Conservation (phyloP, 2,888 invertebrate species). For the Caenorhabditis sp. region DNA sequence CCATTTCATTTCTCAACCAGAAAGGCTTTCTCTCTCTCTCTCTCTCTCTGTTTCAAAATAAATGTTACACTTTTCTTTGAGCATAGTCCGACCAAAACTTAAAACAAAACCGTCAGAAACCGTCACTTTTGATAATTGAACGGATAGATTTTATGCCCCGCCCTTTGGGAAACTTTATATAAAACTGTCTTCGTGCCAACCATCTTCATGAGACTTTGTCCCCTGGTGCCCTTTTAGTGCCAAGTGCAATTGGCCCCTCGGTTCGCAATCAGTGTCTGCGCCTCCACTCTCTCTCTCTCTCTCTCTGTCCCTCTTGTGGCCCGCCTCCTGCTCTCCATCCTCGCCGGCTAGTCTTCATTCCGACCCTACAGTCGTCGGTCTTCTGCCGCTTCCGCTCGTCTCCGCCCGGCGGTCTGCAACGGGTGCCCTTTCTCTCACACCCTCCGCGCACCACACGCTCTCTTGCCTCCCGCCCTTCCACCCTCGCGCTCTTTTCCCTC, state of each 20-base stretch:
- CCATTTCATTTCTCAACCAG: too few species aligned
- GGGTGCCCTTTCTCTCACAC: conserved; percentile 27
- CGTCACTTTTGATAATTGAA: background rate
- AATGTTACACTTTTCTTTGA: conserved; percentile 8
- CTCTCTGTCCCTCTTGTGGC: background rate
- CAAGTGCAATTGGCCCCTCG: conserved; percentile 24
- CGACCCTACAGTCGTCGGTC: conserved; percentile 29
- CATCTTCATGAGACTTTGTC: background rate
- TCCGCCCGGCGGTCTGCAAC: conserved; percentile 6
- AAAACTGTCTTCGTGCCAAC: background rate
- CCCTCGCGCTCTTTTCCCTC: conserved; percentile 3
- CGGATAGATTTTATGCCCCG: too few species aligned
- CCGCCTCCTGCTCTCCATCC: conserved; percentile 17
- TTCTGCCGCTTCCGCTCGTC: background rate
- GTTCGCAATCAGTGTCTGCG: conserved; percentile 8
- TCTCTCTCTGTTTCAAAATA: background rate
- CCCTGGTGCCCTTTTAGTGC: background rate
- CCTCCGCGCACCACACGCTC: background rate
- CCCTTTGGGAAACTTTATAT: background rate
- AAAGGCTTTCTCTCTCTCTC: background rate
- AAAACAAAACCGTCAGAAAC: background rate
- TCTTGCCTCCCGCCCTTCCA: background rate
- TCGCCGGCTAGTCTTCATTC: conserved; percentile 21
- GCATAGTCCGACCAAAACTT: background rate
- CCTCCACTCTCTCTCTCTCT: conserved; percentile 2